These are phyloP conservation scores for Keiferia lycopersicella DNA, from an alignment of 2,888 invertebrate species.

Conservation along the genomic window DNA sequence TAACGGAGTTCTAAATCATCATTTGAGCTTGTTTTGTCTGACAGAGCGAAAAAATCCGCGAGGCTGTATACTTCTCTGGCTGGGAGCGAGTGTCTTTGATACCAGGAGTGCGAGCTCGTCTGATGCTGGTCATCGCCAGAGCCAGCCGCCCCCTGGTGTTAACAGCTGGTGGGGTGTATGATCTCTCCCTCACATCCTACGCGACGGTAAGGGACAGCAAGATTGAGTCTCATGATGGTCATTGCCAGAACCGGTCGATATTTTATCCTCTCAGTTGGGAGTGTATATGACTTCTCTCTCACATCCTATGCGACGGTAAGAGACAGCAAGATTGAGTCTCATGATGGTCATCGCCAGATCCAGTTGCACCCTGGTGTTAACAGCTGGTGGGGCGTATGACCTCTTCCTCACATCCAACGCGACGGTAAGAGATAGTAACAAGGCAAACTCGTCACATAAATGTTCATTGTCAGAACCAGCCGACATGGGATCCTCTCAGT, in stretches of 20 bases:
- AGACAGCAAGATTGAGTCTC: background rate
- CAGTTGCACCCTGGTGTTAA: slow-evolving; percentile 35
- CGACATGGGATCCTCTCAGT: slow-evolving; percentile 38
- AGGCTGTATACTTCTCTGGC: slow-evolving; percentile 61
- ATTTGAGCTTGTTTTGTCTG: background rate
- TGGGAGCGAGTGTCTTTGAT: slow-evolving; percentile 62
- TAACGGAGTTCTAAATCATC: too few species aligned
- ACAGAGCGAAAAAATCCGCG: slow-evolving; percentile 42
- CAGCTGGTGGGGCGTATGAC: slow-evolving; percentile 41
- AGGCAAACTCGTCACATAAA: too few species aligned
- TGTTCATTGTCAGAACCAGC: slow-evolving; percentile 38
- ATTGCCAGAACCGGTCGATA: slow-evolving; percentile 36
- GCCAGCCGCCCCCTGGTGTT: slow-evolving; percentile 37
- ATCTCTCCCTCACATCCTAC: slow-evolving; percentile 39
- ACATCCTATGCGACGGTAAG: slow-evolving; percentile 39
- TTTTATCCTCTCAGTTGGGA: slow-evolving; percentile 38
- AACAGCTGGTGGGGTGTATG: slow-evolving; percentile 40
- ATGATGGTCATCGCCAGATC: slow-evolving; percentile 45
- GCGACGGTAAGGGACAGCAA: slow-evolving; percentile 33
- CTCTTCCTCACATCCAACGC: slow-evolving; percentile 39
- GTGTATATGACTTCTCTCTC: slow-evolving; percentile 39
- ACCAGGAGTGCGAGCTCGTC: slow-evolving; percentile 54
- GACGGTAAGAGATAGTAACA: slow-evolving; percentile 32
- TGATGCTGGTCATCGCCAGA: slow-evolving; percentile 48
- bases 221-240: too few species aligned